Conservation (phyloP, 2,888 invertebrate species). For the Dichetophora obliterata region DNA sequence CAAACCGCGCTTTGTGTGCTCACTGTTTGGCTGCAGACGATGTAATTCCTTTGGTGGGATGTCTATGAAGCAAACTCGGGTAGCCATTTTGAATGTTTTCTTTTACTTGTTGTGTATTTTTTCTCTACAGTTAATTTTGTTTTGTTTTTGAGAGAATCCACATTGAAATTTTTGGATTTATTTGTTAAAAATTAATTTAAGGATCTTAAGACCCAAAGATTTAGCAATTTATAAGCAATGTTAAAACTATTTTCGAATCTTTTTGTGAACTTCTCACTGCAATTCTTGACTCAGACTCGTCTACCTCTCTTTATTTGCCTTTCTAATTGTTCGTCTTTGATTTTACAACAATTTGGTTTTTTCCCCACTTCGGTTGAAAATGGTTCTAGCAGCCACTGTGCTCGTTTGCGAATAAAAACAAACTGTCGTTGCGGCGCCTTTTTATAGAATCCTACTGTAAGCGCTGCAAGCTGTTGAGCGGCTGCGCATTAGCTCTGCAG, state of each 20-base stretch:
- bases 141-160: neutral
- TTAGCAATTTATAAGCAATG: too few species aligned
- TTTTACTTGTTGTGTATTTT: neutral
- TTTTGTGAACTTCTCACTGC: neutral
- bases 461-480: constrained; percentile 46
- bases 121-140: neutral
- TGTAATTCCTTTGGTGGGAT: constrained; percentile 46
- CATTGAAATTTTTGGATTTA: neutral
- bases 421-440: constrained; percentile 58
- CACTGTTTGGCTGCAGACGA: constrained; percentile 29
- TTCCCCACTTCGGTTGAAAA: neutral
- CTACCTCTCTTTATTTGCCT: neutral
- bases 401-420: constrained; percentile 63
- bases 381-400: constrained; percentile 51
- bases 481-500: constrained; percentile 34
- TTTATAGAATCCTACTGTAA: constrained; percentile 61
- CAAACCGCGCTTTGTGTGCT: constrained; percentile 54
- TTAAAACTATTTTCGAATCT: neutral
- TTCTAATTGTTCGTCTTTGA: constrained; percentile 7
- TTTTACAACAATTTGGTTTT: neutral
- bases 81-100: neutral
- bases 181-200: too few species aligned
- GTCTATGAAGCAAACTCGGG: constrained; percentile 55
- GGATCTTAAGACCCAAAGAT: too few species aligned
- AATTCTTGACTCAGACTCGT: neutral